Conservation (phyloP, 2,888 invertebrate species). For the Epinotia demarniana region DNA sequence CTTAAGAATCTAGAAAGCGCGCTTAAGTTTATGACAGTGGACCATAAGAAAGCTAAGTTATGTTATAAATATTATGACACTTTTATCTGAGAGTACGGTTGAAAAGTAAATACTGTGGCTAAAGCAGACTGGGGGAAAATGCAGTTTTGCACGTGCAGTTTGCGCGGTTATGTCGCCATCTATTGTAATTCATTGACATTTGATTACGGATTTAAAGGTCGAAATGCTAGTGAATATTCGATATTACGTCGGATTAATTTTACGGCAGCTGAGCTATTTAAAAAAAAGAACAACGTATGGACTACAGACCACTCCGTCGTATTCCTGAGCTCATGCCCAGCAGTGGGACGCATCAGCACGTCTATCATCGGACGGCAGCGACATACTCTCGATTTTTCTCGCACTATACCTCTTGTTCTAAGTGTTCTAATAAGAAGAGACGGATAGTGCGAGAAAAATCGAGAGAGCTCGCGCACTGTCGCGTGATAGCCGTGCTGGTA, state of each 20-base stretch:
- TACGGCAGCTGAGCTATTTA: slow-evolving; percentile 47
- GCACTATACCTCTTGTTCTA: no score
- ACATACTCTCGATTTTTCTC: no score
- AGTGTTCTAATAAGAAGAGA: no score
- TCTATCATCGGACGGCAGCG: no score
- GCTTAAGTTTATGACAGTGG: slow-evolving; percentile 76
- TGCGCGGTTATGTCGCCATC: slow-evolving; percentile 55
- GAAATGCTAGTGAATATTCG: slow-evolving; percentile 47
- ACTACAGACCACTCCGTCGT: no score
- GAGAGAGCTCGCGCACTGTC: no score
- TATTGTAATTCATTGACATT: slow-evolving; percentile 60
- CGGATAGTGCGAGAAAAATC: no score
- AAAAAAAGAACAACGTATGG: not conserved
- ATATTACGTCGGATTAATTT: slow-evolving; percentile 53
- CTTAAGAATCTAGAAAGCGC: slow-evolving; percentile 65
- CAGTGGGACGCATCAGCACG: not conserved
- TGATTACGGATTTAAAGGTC: slow-evolving; percentile 63
- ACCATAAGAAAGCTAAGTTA: slow-evolving; percentile 81
- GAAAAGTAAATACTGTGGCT: slow-evolving; percentile 76
- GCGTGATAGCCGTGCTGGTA: no score
- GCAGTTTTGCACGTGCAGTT: slow-evolving; percentile 64
- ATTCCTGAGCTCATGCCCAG: no score
- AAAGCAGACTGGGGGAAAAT: slow-evolving; percentile 60
- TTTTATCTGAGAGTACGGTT: slow-evolving; percentile 78
- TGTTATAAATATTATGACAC: slow-evolving; percentile 83